Evolutionary conservation across 2,888 invertebrate species (phyloP), one percentile per base, ranked within the genome.

Genomic region (Oasisia sp.): DNA sequence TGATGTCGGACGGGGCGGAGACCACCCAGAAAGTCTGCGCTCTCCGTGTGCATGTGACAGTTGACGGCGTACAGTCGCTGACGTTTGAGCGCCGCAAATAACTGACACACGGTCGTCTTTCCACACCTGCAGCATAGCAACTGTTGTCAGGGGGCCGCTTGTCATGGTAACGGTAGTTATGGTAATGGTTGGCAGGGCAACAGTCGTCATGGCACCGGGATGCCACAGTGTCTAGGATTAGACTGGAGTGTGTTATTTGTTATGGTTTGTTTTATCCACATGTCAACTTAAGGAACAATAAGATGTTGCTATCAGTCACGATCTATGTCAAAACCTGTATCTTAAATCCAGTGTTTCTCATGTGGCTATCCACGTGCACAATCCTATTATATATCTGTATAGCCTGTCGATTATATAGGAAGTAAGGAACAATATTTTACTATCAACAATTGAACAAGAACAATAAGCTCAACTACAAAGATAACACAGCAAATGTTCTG

Each of bases 31-130:
- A 99, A 99, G 96, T 99, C 99, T 0, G 99, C 98, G 94, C 99
- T 98, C 96, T 99, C 99, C 0, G 99, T 99, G 95, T 99, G 98
- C 98, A 99, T 98, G 95, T 99, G 99, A 96, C 99, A 99, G 96
- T 99, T 99, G 1, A 99, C 97, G 89, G 98, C 97, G 92, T 98
- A 97, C 89, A 99, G 97, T 92, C 97, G 96, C 92, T 97, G 97
- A 0, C 97, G 96, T 27, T 94, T 92, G 89, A 95, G 92, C 50
- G 97, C 97, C 8, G 99, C 98, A 92, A 98, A 97, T 32, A 99
- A 97, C 97, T 99, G 98, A 95, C 99, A 99, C 7, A 99, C 97
- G 0, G 99, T 99, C 0, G 99, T 99, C 97, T 99, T 99, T 0
- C 99, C 99, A 95, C 99, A 98, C 0, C 99, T 97, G 93, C 27